Conservation (phyloP, 2,888 invertebrate species). For the Drosophila anomalata region DNA sequence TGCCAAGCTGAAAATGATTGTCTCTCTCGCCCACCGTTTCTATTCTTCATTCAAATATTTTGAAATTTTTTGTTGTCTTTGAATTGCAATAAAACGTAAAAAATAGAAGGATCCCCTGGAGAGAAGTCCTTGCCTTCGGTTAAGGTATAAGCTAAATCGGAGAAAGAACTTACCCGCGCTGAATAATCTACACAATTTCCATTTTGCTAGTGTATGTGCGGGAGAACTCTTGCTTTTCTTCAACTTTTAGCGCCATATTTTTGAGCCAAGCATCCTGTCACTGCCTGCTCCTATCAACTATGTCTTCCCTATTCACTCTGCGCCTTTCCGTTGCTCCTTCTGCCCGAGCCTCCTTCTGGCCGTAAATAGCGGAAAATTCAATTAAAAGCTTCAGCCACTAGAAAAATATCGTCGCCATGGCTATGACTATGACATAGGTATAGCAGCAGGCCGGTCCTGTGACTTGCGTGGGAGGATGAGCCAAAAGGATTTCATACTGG, state of each 20-base stretch:
- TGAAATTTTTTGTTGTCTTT: constrained; percentile 15
- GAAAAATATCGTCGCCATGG: constrained; percentile 79
- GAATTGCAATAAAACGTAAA: constrained; percentile 19
- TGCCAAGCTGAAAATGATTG: constrained; percentile 1
- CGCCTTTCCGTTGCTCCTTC: neutral
- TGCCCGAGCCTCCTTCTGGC: constrained; percentile 28
- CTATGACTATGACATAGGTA: constrained; percentile 74
- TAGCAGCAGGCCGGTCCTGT: constrained; percentile 38
- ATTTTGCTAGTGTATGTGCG: constrained; percentile 43
- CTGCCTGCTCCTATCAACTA: constrained; percentile 10
- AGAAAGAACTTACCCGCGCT: constrained; percentile 55
- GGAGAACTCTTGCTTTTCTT: constrained; percentile 22
- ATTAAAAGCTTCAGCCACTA: constrained; percentile 79
- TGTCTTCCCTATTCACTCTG: constrained; percentile 3
- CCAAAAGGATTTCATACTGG: constrained; percentile 31
- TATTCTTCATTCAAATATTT: constrained; percentile 25
- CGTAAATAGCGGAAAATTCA: constrained; percentile 79
- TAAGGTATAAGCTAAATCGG: constrained; percentile 10
- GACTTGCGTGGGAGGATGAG: constrained; percentile 40
- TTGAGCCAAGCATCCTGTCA: constrained; percentile 27
- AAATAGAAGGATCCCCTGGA: constrained; percentile 15
- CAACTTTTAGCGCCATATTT: constrained; percentile 49
- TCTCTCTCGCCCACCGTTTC: constrained; percentile 5
- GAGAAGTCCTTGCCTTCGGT: constrained; percentile 23
- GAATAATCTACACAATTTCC: constrained; percentile 71